phyloP scores from a whole-genome alignment of 2,113 vertebrate genomes.

The Ceuthmochares aereus region DNA sequence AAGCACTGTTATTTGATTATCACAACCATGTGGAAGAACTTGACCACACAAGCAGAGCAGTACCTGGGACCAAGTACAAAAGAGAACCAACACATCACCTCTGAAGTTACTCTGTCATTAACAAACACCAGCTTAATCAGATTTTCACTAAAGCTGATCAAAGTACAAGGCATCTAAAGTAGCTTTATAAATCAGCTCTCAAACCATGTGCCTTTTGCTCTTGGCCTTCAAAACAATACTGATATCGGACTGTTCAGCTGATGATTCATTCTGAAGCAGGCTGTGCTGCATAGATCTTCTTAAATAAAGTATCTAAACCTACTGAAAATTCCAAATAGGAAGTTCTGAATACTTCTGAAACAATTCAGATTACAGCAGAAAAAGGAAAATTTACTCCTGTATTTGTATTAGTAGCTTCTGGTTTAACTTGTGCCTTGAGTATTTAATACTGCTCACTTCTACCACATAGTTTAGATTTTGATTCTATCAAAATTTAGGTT shows the following conservation, averaged over 20 bases:
- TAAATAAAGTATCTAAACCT: background rate
- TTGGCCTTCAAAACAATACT: background rate
- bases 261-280: background rate
- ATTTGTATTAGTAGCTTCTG: background rate
- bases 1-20: background rate
- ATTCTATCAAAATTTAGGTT: background rate
- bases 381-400: background rate
- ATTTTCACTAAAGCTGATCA: background rate
- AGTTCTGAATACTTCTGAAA: background rate
- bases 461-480: background rate
- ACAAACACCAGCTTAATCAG: background rate
- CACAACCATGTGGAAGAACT: background rate
- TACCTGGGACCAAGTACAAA: background rate
- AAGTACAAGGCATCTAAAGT: background rate
- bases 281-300: background rate
- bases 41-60: background rate
- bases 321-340: background rate
- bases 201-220: background rate
- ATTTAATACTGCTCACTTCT: background rate
- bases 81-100: background rate
- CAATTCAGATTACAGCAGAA: background rate
- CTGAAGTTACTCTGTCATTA: background rate
- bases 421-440: background rate
- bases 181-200: background rate
- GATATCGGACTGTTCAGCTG: background rate